These are phyloP conservation scores for Candoia aspera DNA, from an alignment of 2,113 vertebrate genomes.

Conservation along the genomic window DNA sequence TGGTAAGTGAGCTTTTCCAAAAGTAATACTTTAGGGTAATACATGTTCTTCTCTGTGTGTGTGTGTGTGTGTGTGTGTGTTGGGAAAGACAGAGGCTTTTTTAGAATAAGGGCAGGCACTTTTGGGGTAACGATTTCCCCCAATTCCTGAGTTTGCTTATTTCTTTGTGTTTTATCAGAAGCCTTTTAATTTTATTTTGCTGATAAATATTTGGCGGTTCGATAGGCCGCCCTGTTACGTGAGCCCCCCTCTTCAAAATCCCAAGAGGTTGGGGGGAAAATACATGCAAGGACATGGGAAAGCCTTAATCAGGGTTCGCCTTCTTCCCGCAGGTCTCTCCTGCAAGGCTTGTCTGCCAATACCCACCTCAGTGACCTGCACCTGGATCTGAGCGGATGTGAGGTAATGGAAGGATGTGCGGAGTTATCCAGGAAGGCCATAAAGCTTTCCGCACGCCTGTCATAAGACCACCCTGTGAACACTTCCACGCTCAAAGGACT, in stretches of 20 bases:
- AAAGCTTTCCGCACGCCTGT: too few species aligned
- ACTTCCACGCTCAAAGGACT: background rate
- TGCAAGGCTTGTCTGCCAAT: conserved; percentile 9
- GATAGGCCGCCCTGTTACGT: background rate
- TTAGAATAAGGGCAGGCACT: background rate
- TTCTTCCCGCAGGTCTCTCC: conserved; percentile 3
- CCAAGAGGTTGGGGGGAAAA: background rate
- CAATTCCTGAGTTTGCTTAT: background rate
- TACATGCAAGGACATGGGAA: background rate
- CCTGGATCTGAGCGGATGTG: conserved; percentile 32
- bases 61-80: background rate
- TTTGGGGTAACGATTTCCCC: background rate
- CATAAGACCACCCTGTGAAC: too few species aligned
- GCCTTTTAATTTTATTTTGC: background rate
- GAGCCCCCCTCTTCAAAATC: background rate
- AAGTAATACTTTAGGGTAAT: too few species aligned
- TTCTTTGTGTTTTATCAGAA: conserved; percentile 25
- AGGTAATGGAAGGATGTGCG: background rate
- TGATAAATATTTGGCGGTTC: background rate
- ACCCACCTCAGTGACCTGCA: conserved; percentile 30
- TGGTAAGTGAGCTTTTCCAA: background rate
- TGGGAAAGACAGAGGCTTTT: background rate
- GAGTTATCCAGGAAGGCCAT: background rate
- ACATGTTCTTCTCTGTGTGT: background rate
- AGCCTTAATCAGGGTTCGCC: background rate